Base-by-base conservation (phyloP, 2,113 vertebrate genomes). In the Pachypanchax playfairii region DNA sequence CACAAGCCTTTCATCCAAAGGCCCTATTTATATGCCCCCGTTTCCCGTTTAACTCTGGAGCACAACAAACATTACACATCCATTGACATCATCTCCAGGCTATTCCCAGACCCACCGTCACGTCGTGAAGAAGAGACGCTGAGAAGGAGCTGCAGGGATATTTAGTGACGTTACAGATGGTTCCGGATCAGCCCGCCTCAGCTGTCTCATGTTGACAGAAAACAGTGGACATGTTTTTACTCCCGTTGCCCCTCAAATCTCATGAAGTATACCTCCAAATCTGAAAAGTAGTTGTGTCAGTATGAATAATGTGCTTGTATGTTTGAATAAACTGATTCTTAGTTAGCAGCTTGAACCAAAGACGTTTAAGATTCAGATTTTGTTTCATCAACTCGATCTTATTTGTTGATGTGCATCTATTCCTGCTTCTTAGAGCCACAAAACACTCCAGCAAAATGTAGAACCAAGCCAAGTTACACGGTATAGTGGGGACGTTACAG, bases 11-110 rank as follows among this genome's bases (percentile, higher is more conserved):
- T 81, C 84, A 75, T 86, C 77, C 66, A 69, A 52, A 79, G 67
- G 85, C 70, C 59, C 86, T 91, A 91, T 91, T 91, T 87, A 88
- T 90, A 90, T 67, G 75, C 77, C 62, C n/a, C 52, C 20, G 88
- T 90, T 86, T 70, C 82, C 84, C 66, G 55, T 85, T 82, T 75
- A 83, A 88, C 84, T 54, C 53, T 29, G 63, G 69, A 82, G 75
- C 76, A 85, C 82, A 89, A 88, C 86, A 90, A 83, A 89, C 80
- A 87, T 75, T 75, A 73, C 70, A 67, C 71, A 76, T 41, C 73
- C 69, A 39, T 74, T 80, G 73, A 82, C 81, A 85, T 86, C 82
- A 78, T 80, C 87, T 82, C 28, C 2, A 72, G 75, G 72, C 86
- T 89, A 90, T 90, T 87, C 83, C n/a, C 50, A 70, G 83, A 72